Evolutionary conservation across 2,113 vertebrate genomes (phyloP), one percentile per base, ranked within the genome.

Genomic region (Microtus ochrogaster): DNA sequence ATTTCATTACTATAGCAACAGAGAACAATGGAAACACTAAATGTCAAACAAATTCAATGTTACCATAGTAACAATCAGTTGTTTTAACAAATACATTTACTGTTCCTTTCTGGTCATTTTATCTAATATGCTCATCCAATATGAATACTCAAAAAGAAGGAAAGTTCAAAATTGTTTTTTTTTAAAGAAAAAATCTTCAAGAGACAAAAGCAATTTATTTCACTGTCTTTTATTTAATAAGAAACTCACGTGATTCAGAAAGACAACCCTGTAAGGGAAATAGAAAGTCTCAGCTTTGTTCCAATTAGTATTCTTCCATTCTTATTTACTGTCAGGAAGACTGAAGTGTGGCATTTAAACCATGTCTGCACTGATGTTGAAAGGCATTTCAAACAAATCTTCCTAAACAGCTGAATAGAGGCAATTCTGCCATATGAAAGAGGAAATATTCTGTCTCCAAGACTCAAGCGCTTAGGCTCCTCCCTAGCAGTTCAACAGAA

Each of bases 1-100:
- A 30, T 96, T 94, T 95, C 70, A 96, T 97, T 96, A 88, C 96
- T 95, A 96, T 97, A 95, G 97, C 96, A 97, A 97, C 96, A 76
- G 90, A 91, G 63, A 97, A 94, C 96, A 97, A 96, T 96, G 84
- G 72, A 88, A 97, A 95, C 81, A 96, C 66, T 89, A 95, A 96
- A 96, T 96, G 96, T 96, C 94, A 97, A 70, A 96, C 33, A 92
- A 72, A 94, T 94, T 68, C 58, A 47, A 0, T 68, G 94, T 97
- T 97, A 79, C 94, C 92, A 96, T 97, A 94, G 96, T 70, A 77
- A 97, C 66, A 96, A 87, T 96, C 92, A 94, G 58, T 84, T 90
- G 30, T 90, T 90, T 95, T 95, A 91, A 72, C 24, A 95, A 89
- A 81, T 90, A 81, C 77, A 65, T 97, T 94, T 97, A 94, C 91